Evolutionary conservation across 2,888 invertebrate species (phyloP).

Genomic region (Sycophila texana): DNA sequence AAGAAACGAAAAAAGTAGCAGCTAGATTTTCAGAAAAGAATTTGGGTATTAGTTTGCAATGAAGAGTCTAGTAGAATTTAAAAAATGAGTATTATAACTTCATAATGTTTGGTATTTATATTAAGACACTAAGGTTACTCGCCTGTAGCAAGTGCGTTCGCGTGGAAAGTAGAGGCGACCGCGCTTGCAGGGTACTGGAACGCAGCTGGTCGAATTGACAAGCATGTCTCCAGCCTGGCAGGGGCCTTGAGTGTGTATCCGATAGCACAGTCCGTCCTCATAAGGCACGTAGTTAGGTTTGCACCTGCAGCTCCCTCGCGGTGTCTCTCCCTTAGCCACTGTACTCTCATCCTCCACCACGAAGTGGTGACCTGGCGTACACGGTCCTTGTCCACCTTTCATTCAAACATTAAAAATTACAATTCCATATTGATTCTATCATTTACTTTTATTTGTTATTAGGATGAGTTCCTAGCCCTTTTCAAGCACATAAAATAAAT

Average conservation of each 20-base stretch:
- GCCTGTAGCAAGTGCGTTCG: slow-evolving; percentile 83
- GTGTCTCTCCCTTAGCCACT: slow-evolving; percentile 53
- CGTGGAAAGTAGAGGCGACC: slow-evolving; percentile 87
- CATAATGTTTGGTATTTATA: too few species aligned
- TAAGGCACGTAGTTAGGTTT: slow-evolving; percentile 82
- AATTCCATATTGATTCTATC: too few species aligned
- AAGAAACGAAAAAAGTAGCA: too few species aligned
- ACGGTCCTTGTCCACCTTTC: slow-evolving; percentile 85
- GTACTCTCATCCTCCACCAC: slow-evolving; percentile 73
- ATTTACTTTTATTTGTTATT: too few species aligned
- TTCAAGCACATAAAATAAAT: too few species aligned
- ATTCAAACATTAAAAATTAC: neutral
- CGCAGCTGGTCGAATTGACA: slow-evolving; percentile 82
- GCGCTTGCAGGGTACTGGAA: slow-evolving; percentile 84
- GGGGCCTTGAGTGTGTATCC: slow-evolving; percentile 88
- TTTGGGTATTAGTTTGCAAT: too few species aligned
- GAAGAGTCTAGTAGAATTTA: too few species aligned
- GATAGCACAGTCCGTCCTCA: slow-evolving; percentile 84
- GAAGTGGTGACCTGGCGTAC: slow-evolving; percentile 85
- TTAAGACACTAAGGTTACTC: too few species aligned
- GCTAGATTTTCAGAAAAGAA: too few species aligned
- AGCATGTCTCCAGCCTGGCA: slow-evolving; percentile 84
- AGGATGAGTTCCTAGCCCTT: too few species aligned
- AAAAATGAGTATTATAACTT: too few species aligned
- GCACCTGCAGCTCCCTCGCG: slow-evolving; percentile 81